Percentiles rank a stretch among this genome's conserved stretches.
These are phyloP conservation scores for Drosophila percnosoma DNA, from an alignment of 2,888 invertebrate genomes.

Conservation along the genomic window DNA sequence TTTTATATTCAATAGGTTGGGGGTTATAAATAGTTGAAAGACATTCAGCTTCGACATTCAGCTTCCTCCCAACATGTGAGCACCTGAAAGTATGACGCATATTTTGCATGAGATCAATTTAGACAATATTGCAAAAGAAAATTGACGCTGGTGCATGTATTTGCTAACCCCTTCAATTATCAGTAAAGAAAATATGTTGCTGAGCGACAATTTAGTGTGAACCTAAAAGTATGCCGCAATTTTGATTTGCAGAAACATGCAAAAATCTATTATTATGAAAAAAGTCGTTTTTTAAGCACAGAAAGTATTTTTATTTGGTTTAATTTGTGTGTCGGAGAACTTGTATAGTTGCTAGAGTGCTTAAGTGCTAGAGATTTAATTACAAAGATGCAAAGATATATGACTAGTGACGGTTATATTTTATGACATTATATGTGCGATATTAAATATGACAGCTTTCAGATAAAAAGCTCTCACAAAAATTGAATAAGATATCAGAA, in stretches of 20 bases:
- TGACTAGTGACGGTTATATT: not conserved
- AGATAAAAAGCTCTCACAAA: not conserved
- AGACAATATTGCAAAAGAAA: not conserved
- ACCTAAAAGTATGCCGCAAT: not conserved
- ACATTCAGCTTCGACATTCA: not conserved
- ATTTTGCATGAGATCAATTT: not conserved
- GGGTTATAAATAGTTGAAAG: not conserved
- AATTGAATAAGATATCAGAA: not conserved
- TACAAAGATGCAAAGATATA: not conserved
- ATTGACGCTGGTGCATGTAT: not conserved
- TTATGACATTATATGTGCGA: not conserved
- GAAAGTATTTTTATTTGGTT: not conserved
- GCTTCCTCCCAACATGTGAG: not conserved
- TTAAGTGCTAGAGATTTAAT: not conserved
- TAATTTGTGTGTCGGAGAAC: not conserved
- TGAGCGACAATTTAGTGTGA: accelerated
- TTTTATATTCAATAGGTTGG: not conserved
- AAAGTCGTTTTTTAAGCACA: not conserved
- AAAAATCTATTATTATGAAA: not conserved
- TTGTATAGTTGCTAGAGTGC: not conserved
- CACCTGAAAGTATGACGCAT: not conserved
- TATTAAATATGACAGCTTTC: not conserved
- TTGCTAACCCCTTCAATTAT: not conserved
- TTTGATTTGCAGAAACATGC: too few species aligned
- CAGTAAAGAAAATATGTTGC: not conserved